These are phyloP conservation scores for Mesorhabditis sp. DNA, from an alignment of 2,888 invertebrate genomes.

Conservation along the genomic window DNA sequence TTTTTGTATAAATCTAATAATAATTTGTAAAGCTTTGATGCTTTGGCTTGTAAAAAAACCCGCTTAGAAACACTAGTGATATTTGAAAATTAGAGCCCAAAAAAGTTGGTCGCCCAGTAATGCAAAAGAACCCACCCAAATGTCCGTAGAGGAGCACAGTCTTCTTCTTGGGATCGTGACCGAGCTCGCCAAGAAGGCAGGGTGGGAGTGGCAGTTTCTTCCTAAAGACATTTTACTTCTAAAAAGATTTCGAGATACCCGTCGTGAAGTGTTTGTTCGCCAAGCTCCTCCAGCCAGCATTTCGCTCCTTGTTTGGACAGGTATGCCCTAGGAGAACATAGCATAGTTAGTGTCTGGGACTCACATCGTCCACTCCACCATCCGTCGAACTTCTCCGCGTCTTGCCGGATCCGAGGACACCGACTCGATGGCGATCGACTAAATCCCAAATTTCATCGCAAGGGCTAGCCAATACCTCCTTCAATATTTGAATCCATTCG, in stretches of 20 bases:
- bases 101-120: too few relatives aligned
- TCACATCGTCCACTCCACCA: slow-evolving; percentile 74
- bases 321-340: slow-evolving; percentile 10
- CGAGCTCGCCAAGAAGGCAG: slow-evolving; percentile 59
- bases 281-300: slow-evolving; percentile 30
- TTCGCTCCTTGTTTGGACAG: slow-evolving; percentile 27
- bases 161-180: slow-evolving; percentile 79
- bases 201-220: slow-evolving; percentile 43
- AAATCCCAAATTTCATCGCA: slow-evolving; percentile 56
- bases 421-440: slow-evolving; percentile 86
- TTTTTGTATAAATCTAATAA: too few relatives aligned
- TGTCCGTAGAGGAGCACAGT: slow-evolving; percentile 93
- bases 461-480: neutral
- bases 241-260: slow-evolving; percentile 12
- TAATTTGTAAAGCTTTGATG: too few relatives aligned
- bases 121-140: too few relatives aligned
- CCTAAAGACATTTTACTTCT: neutral
- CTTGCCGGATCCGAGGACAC: slow-evolving; percentile 85
- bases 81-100: too few relatives aligned
- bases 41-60: too few relatives aligned
- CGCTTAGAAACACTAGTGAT: too few relatives aligned
- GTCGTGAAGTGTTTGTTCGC: slow-evolving; percentile 30
- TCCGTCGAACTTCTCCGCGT: slow-evolving; percentile 75
- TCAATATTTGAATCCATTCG: slow-evolving; percentile 4
- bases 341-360: neutral